A percentile compares a stretch with the other conserved stretches of the same genome.
phyloP scores from a whole-genome alignment of 2,888 invertebrate genomes.

The Acanthosepion lycidas region DNA sequence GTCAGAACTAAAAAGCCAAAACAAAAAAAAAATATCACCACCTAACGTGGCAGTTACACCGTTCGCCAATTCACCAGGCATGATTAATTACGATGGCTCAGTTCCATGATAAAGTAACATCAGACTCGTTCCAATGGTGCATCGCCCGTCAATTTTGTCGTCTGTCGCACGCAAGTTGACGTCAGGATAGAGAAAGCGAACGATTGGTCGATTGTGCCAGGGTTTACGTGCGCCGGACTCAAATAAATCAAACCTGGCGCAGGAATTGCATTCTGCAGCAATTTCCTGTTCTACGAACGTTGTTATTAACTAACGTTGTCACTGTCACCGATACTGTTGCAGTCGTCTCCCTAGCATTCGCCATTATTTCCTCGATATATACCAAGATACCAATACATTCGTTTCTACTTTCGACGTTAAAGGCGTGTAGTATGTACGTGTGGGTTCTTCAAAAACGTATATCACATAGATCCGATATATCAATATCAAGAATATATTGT shows the following conservation, averaged over 20 bases:
- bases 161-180: not conserved
- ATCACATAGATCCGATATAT: too few species aligned
- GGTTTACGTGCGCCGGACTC: not conserved
- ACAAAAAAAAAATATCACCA: not conserved
- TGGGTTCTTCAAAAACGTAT: too few species aligned
- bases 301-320: conserved; percentile 17
- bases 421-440: not conserved
- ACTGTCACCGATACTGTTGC: not conserved
- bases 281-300: not conserved
- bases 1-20: too few species aligned
- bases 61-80: not conserved
- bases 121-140: not conserved
- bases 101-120: not conserved
- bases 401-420: not conserved
- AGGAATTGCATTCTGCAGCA: not conserved
- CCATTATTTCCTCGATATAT: not conserved
- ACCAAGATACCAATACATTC: not conserved
- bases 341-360: not conserved
- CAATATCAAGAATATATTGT: too few species aligned
- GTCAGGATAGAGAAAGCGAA: not conserved
- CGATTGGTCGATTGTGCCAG: not conserved
- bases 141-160: not conserved
- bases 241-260: not conserved
- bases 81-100: not conserved
- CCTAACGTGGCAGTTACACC: not conserved